These are phyloP conservation scores for Brachionus sp. DNA, from an alignment of 1,140 invertebrate species.

Conservation along the genomic window DNA sequence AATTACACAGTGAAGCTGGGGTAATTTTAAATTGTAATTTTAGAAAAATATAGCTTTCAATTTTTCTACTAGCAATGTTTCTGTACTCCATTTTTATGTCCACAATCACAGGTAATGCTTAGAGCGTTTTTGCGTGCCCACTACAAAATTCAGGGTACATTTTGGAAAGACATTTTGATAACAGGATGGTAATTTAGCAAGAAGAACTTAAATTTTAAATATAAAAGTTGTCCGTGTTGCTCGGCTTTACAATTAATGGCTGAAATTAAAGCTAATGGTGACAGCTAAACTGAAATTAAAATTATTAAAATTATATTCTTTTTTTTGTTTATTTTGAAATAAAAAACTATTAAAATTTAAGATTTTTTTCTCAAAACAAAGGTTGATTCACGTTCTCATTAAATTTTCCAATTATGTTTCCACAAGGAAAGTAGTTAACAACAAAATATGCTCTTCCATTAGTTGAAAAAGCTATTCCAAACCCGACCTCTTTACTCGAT, in stretches of 20 bases:
- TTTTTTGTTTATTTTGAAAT: not conserved
- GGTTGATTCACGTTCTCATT: slow-evolving; percentile 64
- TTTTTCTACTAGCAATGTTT: not conserved
- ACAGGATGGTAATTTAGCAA: not conserved
- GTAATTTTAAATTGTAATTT: not conserved
- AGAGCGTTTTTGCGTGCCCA: not conserved
- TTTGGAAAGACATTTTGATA: not conserved
- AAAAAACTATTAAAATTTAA: not conserved
- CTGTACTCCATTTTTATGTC: slow-evolving; percentile 5
- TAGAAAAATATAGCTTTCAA: not conserved
- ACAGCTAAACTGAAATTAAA: not conserved
- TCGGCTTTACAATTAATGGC: not conserved
- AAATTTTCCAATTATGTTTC: slow-evolving; percentile 73
- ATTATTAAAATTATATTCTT: not conserved
- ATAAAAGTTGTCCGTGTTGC: not conserved
- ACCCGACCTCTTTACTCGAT: slow-evolving; percentile 68
- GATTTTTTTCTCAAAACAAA: not conserved
- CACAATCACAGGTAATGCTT: not conserved
- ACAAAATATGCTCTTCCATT: slow-evolving; percentile 73
- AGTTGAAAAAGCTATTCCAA: slow-evolving; percentile 65
- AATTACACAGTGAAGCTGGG: not conserved
- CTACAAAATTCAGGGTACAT: not conserved
- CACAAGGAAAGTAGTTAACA: slow-evolving; percentile 79
- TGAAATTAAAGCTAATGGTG: not conserved
- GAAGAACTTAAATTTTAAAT: not conserved